Base-by-base conservation (phyloP, 2,888 invertebrate species). In the Chymomyza procnemis region DNA sequence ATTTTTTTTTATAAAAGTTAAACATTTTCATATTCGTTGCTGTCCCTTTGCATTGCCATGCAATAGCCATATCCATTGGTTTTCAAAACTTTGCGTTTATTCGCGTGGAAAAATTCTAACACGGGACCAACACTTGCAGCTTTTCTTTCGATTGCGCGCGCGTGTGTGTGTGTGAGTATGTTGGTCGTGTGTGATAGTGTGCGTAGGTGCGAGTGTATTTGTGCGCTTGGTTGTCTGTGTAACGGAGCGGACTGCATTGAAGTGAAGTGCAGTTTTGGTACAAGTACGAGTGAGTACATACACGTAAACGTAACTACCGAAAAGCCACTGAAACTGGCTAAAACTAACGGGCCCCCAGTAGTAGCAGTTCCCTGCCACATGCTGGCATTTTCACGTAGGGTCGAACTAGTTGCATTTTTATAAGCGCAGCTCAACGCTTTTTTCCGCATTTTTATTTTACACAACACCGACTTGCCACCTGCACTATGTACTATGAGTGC, bases 401-500 rank as follows among this genome's bases (percentile, higher is more conserved):
- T 58, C 76, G 66, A 78, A 85, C 85, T 78, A 81, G 81, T 83
- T 81, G 81, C 81, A 83, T 81, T 81, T 81, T 85, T 81, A 85
- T 79, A 80, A 84, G 76, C 75, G 78, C 73, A 69, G 34, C 34
- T 41, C 12, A 50, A 67, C 63, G 55, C 66, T 65, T 79, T 79
- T 78, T 76, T 69, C 73, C 71, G 67, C 71, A 67, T 68, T 71
- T 73, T 75, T 67, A 69, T 69, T 67, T 71, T 59, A 63, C 54
- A 18, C 18, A 21, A 14, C 50, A 26, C 1, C 6, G 18, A 19
- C 6, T 21, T 54, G 1, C 22, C 16, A n/a, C 19, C 61, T 6
- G 1, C 26, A 34, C 9, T 6, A 3, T 46, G 18, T 57, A 8
- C 50, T 56, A 26, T 26, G 26, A 26, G 19, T 41, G n/a, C n/a